Conservation (phyloP, 2,113 vertebrate genomes). For the Willisornis vidua region DNA sequence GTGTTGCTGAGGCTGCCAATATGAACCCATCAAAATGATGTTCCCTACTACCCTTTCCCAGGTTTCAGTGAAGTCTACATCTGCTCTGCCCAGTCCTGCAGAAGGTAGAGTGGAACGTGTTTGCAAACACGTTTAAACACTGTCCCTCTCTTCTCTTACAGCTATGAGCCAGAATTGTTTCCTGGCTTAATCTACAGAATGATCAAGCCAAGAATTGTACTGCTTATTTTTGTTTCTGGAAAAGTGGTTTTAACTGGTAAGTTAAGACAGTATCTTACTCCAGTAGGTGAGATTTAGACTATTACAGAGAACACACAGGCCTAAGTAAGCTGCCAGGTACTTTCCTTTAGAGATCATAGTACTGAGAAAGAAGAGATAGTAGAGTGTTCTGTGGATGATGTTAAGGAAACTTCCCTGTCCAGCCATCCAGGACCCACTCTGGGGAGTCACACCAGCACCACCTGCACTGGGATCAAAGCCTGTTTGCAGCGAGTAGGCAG, state of each 20-base stretch:
- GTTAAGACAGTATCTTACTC: neutral
- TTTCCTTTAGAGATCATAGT: neutral
- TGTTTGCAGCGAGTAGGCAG: neutral
- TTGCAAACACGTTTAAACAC: neutral
- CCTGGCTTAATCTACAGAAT: constrained; percentile 98
- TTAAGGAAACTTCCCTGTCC: neutral
- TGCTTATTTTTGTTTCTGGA: constrained; percentile 98
- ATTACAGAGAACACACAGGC: neutral
- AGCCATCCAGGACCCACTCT: neutral
- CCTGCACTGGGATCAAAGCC: neutral
- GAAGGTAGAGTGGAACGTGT: neutral
- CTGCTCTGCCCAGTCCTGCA: neutral
- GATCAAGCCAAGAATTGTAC: constrained; percentile 99
- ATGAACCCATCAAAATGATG: neutral
- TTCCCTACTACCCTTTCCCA: neutral
- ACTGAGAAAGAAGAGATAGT: neutral
- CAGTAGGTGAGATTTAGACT: neutral
- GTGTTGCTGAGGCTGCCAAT: neutral
- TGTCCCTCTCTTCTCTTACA: constrained; percentile 63
- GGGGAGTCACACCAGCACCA: no score
- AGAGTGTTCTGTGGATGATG: neutral
- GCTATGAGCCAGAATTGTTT: constrained; percentile 97
- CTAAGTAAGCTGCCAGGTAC: neutral
- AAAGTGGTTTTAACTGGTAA: constrained; percentile 99
- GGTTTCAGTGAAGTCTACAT: neutral